Conservation (phyloP, 2,888 invertebrate genomes). For the Salpingus planirostris region DNA sequence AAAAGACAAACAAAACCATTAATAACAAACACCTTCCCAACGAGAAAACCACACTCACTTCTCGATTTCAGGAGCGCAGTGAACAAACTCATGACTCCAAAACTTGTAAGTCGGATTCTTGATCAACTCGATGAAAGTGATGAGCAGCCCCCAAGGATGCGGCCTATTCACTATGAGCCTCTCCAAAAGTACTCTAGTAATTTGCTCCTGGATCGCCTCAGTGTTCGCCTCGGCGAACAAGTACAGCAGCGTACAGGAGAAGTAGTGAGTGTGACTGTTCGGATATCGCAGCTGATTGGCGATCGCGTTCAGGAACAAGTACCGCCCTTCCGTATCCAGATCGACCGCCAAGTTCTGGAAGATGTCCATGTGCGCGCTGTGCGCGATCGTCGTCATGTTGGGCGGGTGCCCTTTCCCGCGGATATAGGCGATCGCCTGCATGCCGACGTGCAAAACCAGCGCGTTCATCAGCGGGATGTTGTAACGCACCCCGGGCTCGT, state of each 20-base stretch:
- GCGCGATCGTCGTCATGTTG: slow-evolving; percentile 95
- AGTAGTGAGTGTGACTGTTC: slow-evolving; percentile 99
- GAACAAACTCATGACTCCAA: slow-evolving; percentile 98
- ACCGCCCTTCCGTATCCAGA: slow-evolving; percentile 95
- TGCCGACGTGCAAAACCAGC: slow-evolving; percentile 93
- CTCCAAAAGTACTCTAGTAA: slow-evolving; percentile 91
- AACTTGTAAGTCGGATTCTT: slow-evolving; percentile 98
- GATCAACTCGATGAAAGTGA: slow-evolving; percentile 98
- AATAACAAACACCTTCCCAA: no score
- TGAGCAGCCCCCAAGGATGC: slow-evolving; percentile 97
- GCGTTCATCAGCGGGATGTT: slow-evolving; percentile 97
- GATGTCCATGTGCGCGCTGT: slow-evolving; percentile 99
- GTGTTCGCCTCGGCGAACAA: slow-evolving; percentile 96
- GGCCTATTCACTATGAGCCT: slow-evolving; percentile 96
- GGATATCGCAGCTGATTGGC: slow-evolving; percentile 98
- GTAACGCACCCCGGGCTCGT: slow-evolving; percentile 80
- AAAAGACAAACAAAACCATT: no score
- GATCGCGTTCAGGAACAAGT: slow-evolving; percentile 95
- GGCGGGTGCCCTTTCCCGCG: slow-evolving; percentile 86
- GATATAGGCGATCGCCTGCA: slow-evolving; percentile 89
- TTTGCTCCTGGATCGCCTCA: slow-evolving; percentile 97
- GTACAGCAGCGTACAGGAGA: slow-evolving; percentile 94
- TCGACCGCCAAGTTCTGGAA: slow-evolving; percentile 98
- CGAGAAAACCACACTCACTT: slow-evolving; percentile 59
- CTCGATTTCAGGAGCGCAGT: slow-evolving; percentile 98